Percentiles rank a stretch among this genome's conserved stretches.
phyloP scores from a whole-genome alignment of 2,113 vertebrate genomes.

The Tachysurus vachellii region DNA sequence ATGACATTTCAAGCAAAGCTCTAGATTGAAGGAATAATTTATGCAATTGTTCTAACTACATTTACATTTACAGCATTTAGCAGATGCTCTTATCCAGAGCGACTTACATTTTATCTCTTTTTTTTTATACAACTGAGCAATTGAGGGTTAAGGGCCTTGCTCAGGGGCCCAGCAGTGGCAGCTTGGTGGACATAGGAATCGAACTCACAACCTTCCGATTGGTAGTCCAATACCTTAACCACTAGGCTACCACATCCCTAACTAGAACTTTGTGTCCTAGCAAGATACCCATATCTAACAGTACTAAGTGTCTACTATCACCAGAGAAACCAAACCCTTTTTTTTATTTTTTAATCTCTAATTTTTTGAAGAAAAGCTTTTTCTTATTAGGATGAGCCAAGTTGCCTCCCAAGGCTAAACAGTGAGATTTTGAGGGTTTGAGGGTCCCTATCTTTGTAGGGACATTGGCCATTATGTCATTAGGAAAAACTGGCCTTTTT shows the following conservation, averaged over 20 bases:
- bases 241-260: too few relatives aligned
- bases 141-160: too few relatives aligned
- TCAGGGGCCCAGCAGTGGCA: too few relatives aligned
- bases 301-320: not conserved
- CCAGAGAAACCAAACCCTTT: not conserved
- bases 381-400: not conserved
- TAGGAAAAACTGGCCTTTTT: not conserved
- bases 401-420: not conserved
- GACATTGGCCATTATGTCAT: too few relatives aligned
- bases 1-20: not conserved
- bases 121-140: too few relatives aligned
- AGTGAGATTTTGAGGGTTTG: not conserved
- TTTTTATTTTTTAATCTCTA: not conserved
- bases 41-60: not conserved
- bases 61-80: too few relatives aligned
- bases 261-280: not conserved
- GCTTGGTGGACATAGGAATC: too few relatives aligned
- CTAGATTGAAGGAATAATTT: not conserved
- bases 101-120: too few relatives aligned
- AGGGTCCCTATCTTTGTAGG: not conserved
- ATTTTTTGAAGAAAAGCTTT: not conserved
- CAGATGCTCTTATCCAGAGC: too few relatives aligned
- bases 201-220: too few relatives aligned
- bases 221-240: too few relatives aligned
- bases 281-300: not conserved